Base-by-base conservation (phyloP, 1,140 invertebrate species). In the Bombyx mori region DNA sequence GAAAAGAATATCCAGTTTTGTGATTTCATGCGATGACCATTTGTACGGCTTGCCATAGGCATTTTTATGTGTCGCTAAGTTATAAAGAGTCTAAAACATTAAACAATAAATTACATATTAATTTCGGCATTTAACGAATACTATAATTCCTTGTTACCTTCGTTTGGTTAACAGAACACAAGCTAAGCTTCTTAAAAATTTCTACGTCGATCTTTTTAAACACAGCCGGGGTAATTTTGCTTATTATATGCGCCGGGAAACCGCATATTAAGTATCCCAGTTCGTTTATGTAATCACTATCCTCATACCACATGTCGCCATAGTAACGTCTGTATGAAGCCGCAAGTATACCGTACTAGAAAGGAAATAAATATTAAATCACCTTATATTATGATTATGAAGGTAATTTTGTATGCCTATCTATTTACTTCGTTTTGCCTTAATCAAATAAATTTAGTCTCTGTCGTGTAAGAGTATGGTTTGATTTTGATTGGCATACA, bases 11-110 rank as follows among this genome's bases (percentile, higher is more conserved):
- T 73, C 67, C 2, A 84, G 62, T 61, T 74, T 62, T 8, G 57
- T 60, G 26, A 86, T 63, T 69, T 84, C 79, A 63, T 86, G 77
- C 18, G 82, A 83, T 44, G 80, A 76, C 82, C 82, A 86, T 56
- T 72, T 77, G 52, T 82, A 82, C 2, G 77, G 80, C 61, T 72
- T 63, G 6, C 75, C 77, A 53, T 79, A 86, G 2, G 78, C 80
- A 35, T 77, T 68, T 1, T 63, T 65, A 52, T 80, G 68, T 44
- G 65, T 72, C 6, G 80, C 82, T 57, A 84, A 79, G 0, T 73
- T 54, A 53, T 79, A 86, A 8, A 86, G 58, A 47, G 77, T 75
- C 82, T 86, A 62, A 57, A 75, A 71, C 54, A 18, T 26, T 48
- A 35, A 7, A 58, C 7, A 6, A 47, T 47, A 49, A 49, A 18